Evolutionary conservation across 1,140 invertebrate genomes (phyloP), one percentile per base, ranked within the genome.

Genomic region (Sycobia sp.): DNA sequence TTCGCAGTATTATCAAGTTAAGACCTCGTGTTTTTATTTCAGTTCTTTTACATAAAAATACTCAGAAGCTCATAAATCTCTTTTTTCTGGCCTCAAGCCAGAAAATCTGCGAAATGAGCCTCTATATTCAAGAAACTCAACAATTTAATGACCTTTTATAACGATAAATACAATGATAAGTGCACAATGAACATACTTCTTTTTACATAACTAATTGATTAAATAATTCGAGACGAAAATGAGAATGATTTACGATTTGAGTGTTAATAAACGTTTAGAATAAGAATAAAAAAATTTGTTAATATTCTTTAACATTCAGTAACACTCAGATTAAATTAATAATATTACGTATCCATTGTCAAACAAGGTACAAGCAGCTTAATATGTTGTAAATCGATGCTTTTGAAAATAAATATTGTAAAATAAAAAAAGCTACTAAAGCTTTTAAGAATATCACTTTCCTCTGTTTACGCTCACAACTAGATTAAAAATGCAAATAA

Each of bases 81-180:
- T 59, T 23, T 43, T 59, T 65, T 65, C 55, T 59, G 22, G 55
- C 62, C 51, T 58, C 54, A 59, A 53, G 62, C 62, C 49, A 65
- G 55, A 65, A 58, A 58, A 18, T 25, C 47, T 58, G 47, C 47
- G 13, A 65, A 65, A 46, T 65, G 39, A 59, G 29, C 46, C 46
- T 58, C 44, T 41, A 5, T 14, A 43, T 9, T 23, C 7, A 60
- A 22, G 10, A 46, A 55, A 56, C n/a, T 27, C 32, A 50, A 50
- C 1, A 23, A 8, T 9, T 13, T 50, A 63, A 57, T 50, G 34
- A 43, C 27, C 32, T n/a, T 60, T 32, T 18, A 60, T 49, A 13
- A 55, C 55, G 16, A 56, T 49, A 55, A 63, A 63, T 63, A 50
- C 8, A 51, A n/a, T n/a, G 38, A 51, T 61, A 44, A 53, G 22